Conservation (phyloP, 2,888 invertebrate genomes). For the Petrolisthes cinctipes region DNA sequence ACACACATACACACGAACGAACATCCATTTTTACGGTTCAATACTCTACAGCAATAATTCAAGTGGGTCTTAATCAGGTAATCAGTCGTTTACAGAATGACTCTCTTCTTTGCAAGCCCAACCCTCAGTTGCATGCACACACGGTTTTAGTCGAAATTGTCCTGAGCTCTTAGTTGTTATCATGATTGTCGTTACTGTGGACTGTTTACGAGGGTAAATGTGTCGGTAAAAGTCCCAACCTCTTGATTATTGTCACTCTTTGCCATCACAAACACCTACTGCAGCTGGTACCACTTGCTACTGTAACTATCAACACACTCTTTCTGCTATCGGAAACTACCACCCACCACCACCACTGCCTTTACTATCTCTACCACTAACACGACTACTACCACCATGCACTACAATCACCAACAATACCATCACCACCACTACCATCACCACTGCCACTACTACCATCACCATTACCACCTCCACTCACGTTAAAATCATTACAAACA, state of each 20-base stretch:
- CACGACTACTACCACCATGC: slow-evolving; percentile 12
- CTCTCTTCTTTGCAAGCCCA: no score
- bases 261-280: no score
- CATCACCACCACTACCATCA: background rate
- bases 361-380: background rate
- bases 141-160: slow-evolving; percentile 1
- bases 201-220: no score
- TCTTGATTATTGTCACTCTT: no score
- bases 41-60: no score
- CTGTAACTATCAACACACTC: background rate
- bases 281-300: no score
- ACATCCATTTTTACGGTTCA: no score
- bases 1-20: no score
- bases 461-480: background rate
- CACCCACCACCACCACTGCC: slow-evolving; percentile 5
- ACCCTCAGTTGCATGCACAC: no score
- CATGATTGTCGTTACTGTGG: background rate
- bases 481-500: slow-evolving; percentile 1
- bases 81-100: no score
- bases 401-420: background rate
- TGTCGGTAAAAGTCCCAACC: no score
- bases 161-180: background rate
- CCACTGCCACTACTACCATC: background rate
- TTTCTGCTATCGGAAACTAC: background rate
- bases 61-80: no score